A percentile compares a stretch with the other conserved stretches of the same genome.
These are phyloP conservation scores for Rutilus rutilus DNA, from an alignment of 2,113 vertebrate genomes.

Conservation along the genomic window DNA sequence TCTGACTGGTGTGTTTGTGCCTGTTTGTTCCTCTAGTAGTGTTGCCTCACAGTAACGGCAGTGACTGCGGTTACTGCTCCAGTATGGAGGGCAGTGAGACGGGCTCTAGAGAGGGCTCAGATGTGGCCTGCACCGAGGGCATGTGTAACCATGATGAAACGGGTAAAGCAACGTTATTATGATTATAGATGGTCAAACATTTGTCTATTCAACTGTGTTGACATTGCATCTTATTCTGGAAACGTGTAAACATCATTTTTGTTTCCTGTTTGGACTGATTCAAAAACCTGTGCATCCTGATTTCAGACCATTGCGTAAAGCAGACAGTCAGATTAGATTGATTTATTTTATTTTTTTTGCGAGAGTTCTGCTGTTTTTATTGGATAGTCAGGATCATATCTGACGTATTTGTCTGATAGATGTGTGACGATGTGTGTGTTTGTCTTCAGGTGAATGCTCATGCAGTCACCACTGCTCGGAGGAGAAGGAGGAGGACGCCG, in stretches of 20 bases:
- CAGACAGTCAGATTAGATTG: not conserved
- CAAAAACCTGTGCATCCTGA: not conserved
- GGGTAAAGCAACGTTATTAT: constrained; percentile 69
- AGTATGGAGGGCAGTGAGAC: constrained; percentile 95
- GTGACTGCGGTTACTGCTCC: constrained; percentile 95
- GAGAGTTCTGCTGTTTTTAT: not conserved
- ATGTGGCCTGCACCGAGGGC: constrained; percentile 94
- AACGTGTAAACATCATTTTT: too few species aligned
- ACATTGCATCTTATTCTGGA: too few species aligned
- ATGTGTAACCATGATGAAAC: constrained; percentile 95
- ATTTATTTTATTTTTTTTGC: not conserved
- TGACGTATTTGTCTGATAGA: not conserved
- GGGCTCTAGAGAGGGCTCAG: constrained; percentile 91
- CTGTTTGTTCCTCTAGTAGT: constrained; percentile 73
- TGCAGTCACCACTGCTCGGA: constrained; percentile 84
- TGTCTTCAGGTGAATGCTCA: constrained; percentile 79
- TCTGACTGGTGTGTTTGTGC: not conserved
- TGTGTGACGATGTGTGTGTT: not conserved
- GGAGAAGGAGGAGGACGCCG: constrained; percentile 89
- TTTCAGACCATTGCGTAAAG: constrained; percentile 49
- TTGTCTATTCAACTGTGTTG: too few species aligned
- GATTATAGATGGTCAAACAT: too few species aligned
- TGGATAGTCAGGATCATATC: not conserved
- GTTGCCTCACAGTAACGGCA: constrained; percentile 86
- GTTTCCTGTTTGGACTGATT: too few species aligned